phyloP scores from a whole-genome alignment of 2,888 invertebrate genomes.

The Melanargia galathea region DNA sequence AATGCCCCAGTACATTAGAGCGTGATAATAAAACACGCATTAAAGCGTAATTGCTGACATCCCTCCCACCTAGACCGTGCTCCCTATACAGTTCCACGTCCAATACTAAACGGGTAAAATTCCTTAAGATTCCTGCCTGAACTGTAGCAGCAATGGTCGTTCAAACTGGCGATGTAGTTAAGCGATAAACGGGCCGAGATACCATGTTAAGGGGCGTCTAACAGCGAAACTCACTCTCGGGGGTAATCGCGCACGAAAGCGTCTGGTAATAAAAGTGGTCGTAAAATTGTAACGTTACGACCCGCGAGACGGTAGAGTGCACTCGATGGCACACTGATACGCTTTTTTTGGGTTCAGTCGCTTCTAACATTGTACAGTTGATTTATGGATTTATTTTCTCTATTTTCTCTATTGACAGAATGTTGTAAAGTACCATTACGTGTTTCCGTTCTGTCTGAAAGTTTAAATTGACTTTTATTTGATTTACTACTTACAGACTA shows the following conservation, averaged over 20 bases:
- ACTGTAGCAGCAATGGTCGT: slow-evolving; percentile 55
- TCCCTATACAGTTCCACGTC: slow-evolving; percentile 31
- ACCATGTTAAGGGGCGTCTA: slow-evolving; percentile 64
- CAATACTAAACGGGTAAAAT: slow-evolving; percentile 47
- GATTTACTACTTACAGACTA: slow-evolving; percentile 15
- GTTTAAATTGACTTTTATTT: slow-evolving; percentile 32
- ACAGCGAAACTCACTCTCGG: slow-evolving; percentile 82
- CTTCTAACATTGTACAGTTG: slow-evolving; percentile 54
- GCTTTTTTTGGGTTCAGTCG: slow-evolving; percentile 68
- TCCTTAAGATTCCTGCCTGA: slow-evolving; percentile 9
- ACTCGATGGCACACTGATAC: slow-evolving; percentile 76
- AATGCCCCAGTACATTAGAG: slow-evolving; percentile 79
- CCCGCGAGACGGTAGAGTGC: slow-evolving; percentile 74
- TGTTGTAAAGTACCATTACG: slow-evolving; percentile 39
- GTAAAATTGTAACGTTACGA: slow-evolving; percentile 81
- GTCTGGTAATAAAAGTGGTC: slow-evolving; percentile 80
- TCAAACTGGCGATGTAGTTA: slow-evolving; percentile 46
- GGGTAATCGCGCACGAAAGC: slow-evolving; percentile 82
- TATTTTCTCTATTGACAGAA: slow-evolving; percentile 60
- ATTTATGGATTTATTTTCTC: slow-evolving; percentile 62
- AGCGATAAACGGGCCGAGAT: slow-evolving; percentile 51
- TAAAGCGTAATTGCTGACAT: slow-evolving; percentile 78
- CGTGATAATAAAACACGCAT: slow-evolving; percentile 80
- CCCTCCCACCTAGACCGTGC: slow-evolving; percentile 45
- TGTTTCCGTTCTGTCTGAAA: slow-evolving; percentile 34